Conservation (phyloP, 1,140 invertebrate genomes). For the Pseudomyrmex gracilis region DNA sequence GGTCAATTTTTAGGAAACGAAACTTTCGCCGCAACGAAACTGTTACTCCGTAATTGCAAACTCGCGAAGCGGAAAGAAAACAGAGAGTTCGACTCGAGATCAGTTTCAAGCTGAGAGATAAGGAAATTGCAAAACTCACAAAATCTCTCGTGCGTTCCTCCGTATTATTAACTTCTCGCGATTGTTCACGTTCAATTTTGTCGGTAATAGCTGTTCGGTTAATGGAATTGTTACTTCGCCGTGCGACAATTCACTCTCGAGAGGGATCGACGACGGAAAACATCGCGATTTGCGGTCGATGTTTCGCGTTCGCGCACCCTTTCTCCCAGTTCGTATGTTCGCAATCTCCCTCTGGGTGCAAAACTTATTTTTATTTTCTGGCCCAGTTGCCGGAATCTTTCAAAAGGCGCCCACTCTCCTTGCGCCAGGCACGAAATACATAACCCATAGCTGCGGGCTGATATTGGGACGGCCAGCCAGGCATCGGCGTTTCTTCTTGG, state of each 20-base stretch:
- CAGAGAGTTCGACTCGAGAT: too few species aligned
- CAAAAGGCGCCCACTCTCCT: constrained; percentile 56
- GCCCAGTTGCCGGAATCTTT: constrained; percentile 56
- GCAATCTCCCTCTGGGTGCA: constrained; percentile 46
- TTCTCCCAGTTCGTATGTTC: constrained; percentile 20
- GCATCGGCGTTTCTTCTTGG: constrained; percentile 33
- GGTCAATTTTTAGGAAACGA: too few species aligned
- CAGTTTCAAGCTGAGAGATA: too few species aligned
- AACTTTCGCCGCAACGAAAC: too few species aligned
- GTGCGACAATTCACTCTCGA: not conserved
- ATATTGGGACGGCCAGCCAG: constrained; percentile 61
- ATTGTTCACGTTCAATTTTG: constrained; percentile 6
- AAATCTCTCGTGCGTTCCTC: too few species aligned
- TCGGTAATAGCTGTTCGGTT: not conserved
- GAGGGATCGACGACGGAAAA: not conserved
- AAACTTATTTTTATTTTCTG: constrained; percentile 72
- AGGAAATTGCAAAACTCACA: too few species aligned
- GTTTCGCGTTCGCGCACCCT: constrained; percentile 12
- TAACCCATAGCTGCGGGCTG: constrained; percentile 75
- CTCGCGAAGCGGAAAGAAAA: too few species aligned
- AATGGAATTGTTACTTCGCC: not conserved
- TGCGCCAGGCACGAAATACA: constrained; percentile 65
- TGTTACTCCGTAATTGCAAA: too few species aligned
- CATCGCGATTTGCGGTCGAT: constrained; percentile 38
- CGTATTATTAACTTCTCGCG: too few species aligned